Percentiles rank a stretch among this genome's conserved stretches.
Evolutionary conservation across 2,888 invertebrate genomes (phyloP).

Genomic region (Andrena fulva): DNA sequence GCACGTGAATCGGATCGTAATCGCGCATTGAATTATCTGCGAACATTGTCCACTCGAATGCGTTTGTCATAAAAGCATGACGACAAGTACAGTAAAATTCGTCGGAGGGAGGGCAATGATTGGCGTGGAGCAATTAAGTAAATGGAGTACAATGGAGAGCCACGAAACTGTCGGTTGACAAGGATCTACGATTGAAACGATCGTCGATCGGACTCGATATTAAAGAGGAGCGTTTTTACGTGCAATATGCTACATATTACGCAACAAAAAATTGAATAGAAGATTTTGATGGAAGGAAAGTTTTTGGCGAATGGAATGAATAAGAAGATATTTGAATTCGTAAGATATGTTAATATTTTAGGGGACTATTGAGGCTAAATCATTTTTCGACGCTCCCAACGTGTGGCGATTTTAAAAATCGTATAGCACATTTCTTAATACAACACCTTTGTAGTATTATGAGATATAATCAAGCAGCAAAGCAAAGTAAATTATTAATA

Average conservation of each 20-base stretch:
- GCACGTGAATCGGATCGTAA: constrained; percentile 19
- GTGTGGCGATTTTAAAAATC: no score
- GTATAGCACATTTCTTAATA: no score
- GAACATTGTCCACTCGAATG: background rate
- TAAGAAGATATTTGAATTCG: no score
- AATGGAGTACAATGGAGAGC: background rate
- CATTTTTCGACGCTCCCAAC: no score
- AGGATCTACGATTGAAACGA: background rate
- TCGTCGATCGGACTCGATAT: background rate
- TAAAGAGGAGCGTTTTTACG: background rate
- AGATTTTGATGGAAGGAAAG: background rate
- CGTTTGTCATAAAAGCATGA: background rate
- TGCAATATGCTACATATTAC: background rate
- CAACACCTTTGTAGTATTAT: no score
- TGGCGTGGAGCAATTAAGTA: background rate
- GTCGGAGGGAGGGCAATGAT: background rate
- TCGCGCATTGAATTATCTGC: background rate
- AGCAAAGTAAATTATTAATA: no score
- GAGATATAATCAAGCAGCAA: no score
- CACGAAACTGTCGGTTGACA: background rate
- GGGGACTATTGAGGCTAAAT: no score
- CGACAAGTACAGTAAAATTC: no score
- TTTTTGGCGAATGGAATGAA: no score
- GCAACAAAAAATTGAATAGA: background rate
- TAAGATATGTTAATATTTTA: no score